Base-by-base conservation (phyloP, 1,140 invertebrate genomes). In the Elymnias hypermnestra region DNA sequence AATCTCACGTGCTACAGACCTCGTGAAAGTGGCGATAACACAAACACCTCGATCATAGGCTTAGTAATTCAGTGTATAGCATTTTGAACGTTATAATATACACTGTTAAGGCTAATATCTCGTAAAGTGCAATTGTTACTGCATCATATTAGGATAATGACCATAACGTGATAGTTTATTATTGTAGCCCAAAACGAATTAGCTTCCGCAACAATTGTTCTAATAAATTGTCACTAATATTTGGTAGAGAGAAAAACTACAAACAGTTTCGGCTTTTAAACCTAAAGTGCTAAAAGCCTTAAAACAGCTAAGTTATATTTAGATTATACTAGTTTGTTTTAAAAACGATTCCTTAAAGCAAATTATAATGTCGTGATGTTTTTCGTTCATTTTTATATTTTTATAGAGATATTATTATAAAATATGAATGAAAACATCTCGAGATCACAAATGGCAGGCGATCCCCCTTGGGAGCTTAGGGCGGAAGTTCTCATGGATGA, bases 1-100 rank as follows among this genome's bases (percentile, higher is more conserved):
- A 49, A 49, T 35, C 45, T 25, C 37, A 48, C 37, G 23, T 40
- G 21, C 18, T 35, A 28, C 28, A 49, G 29, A 42, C 46, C 26
- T 43, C 29, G 35, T 42, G 39, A 29, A 49, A 21, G 12, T 35
- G 12, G 23, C 38, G 38, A 49, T 41, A 49, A 26, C 12, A 28
- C 29, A 39, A 47, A 47, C 39, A 47, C n/a, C 23, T 41, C 39
- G 39, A 42, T 33, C 28, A 40, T 40, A 15, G 22, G 17, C 9
- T 13, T 28, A 10, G 14, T 17, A 9, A 18, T 19, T 28, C 10
- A 14, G 13, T 28, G 5, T 40, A 40, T 4, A 9, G 14, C 9
- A 28, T 14, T 28, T 40, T 40, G 2, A 40, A 12, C 38, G 5
- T 9, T 40, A 40, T 40, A 18, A 13, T n/a, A 1, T 28, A 18